phyloP scores from a whole-genome alignment of 2,113 vertebrate genomes.

The Microcebus murinus region DNA sequence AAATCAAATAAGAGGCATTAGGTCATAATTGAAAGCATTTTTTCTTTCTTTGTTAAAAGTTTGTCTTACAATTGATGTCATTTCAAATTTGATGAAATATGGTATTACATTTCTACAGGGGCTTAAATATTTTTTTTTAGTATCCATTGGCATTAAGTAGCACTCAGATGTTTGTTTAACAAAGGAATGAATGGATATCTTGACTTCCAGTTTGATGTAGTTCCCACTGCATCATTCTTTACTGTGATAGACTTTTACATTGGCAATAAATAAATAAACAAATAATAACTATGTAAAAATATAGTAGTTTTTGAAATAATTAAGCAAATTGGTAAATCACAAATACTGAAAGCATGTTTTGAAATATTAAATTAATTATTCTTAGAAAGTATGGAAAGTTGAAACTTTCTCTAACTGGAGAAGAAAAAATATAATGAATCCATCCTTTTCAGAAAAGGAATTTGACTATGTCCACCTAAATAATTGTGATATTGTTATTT shows the following conservation, averaged over 20 bases:
- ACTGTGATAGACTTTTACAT: not conserved
- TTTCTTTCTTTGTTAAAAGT: conserved; percentile 45
- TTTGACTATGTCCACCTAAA: not conserved
- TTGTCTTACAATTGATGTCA: conserved; percentile 1
- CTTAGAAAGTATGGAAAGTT: conserved; percentile 17
- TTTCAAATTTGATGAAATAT: conserved; percentile 44
- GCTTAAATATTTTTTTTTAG: not conserved
- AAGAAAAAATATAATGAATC: conserved; percentile 7
- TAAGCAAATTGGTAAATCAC: conserved; percentile 22
- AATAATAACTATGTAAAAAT: conserved; percentile 12
- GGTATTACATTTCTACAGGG: not conserved
- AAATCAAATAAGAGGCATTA: conserved; percentile 2
- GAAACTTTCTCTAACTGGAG: not conserved
- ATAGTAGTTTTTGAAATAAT: conserved; percentile 34
- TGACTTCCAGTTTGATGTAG: not conserved
- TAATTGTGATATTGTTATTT: not conserved
- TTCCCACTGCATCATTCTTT: not conserved
- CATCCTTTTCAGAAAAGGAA: not conserved
- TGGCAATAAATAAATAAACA: not conserved
- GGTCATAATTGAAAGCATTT: conserved; percentile 52
- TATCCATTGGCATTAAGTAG: not conserved
- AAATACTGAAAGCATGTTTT: not conserved
- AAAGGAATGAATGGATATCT: not conserved
- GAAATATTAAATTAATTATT: conserved; percentile 37
- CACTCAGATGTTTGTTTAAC: not conserved